Base-by-base conservation (phyloP, 1,140 invertebrate genomes). In the Zaprionus vittiger region DNA sequence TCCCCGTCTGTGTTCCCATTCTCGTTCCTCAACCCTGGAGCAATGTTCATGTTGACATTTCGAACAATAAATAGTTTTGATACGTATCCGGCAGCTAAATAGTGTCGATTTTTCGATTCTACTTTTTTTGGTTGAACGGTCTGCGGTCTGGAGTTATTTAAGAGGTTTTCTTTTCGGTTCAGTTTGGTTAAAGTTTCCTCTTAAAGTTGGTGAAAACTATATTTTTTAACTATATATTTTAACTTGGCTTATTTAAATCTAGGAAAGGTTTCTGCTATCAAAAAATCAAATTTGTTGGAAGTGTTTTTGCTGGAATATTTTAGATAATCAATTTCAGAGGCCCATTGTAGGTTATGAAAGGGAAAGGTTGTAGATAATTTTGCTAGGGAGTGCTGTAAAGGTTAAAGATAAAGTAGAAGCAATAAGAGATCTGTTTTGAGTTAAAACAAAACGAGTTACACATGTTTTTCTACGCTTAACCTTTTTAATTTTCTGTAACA, bases 11-110 rank as follows among this genome's bases (percentile, higher is more conserved):
- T 81, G 81, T 61, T 75, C 64, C 69, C 37, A 22, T 57, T 59
- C 28, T 65, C 60, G 14, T 65, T 11, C n/a, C 28, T 24, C 66
- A 64, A 79, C 82, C 83, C 79, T 78, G 69, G 66, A 64, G 70
- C 76, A 68, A 78, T 49, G 68, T 52, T 77, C 65, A 67, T 76
- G 65, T 69, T 56, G 73, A 31, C 67, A 59, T 76, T 65, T 71
- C 17, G 2, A 52, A 65, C 56, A 64, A 60, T 60, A 64, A 59
- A 57, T 64, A 49, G 41, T 41, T 65, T 24, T 38, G 52, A 52
- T 70, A 52, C 55, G 17, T 57, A 60, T 61, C 20, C 17, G 34
- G 14, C 2, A 49, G 17, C 17, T 47, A 34, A 15, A 59, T 41
- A 38, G 17, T 22, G 17, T 24, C 47, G 47, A 52, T 52, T 52